A percentile compares a stretch with the other conserved stretches of the same genome.
These are phyloP conservation scores for Andrena bucephala DNA, from an alignment of 2,888 invertebrate species.

Conservation along the genomic window DNA sequence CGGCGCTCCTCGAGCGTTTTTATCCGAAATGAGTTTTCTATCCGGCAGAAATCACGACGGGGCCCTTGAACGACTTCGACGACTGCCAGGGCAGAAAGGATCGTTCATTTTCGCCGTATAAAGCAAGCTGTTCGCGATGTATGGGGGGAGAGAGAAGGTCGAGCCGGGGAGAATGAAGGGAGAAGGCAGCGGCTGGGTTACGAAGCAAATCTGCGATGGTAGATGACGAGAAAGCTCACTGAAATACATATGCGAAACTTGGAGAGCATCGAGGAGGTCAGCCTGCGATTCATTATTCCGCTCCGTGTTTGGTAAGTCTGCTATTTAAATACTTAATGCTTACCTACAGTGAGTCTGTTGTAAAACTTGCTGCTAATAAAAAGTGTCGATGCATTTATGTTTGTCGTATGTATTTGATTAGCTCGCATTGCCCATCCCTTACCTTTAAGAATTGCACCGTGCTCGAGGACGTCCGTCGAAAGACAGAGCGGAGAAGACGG, in stretches of 20 bases:
- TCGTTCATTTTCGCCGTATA: conserved; percentile 27
- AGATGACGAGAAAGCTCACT: conserved; percentile 23
- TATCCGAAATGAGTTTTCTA: conserved; percentile 50
- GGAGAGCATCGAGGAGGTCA: background rate
- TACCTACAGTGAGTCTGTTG: too few species aligned
- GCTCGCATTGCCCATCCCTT: too few species aligned
- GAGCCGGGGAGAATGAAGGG: conserved; percentile 3
- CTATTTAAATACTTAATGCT: conserved; percentile 3
- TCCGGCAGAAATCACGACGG: conserved; percentile 41
- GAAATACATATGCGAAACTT: conserved; percentile 9
- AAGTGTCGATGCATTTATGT: too few species aligned
- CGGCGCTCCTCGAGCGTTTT: conserved; percentile 43
- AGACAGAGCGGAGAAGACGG: background rate
- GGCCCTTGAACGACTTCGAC: conserved; percentile 40
- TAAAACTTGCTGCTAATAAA: too few species aligned
- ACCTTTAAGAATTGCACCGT: background rate
- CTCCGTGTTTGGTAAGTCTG: background rate
- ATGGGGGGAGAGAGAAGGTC: conserved; percentile 28
- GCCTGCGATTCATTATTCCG: background rate
- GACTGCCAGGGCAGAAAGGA: conserved; percentile 41
- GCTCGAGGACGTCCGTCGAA: background rate
- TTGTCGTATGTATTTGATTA: too few species aligned
- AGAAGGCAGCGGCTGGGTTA: conserved; percentile 4
- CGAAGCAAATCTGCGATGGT: conserved; percentile 29
- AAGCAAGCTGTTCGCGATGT: conserved; percentile 8